Evolutionary conservation across 2,113 vertebrate genomes (phyloP).

Genomic region (Tenrec ecaudatus): DNA sequence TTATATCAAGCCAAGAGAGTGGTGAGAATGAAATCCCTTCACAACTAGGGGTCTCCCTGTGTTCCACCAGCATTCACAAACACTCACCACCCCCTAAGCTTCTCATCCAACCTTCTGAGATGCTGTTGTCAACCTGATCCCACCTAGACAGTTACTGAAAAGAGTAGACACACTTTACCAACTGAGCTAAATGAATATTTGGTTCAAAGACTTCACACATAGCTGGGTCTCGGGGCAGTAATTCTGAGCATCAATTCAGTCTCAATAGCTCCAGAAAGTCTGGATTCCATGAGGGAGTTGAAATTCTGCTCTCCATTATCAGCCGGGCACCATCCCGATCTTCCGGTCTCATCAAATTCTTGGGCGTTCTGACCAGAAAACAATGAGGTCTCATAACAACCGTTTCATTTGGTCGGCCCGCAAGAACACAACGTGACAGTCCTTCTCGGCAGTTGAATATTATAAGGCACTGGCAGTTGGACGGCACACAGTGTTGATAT

Average conservation of each 20-base stretch:
- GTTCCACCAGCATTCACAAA: neutral
- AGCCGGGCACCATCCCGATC: neutral
- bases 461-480: neutral
- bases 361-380: neutral
- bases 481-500: neutral
- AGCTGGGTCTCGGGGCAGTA: neutral
- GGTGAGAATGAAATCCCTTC: no score
- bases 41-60: neutral
- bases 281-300: neutral
- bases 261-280: neutral
- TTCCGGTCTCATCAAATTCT: neutral
- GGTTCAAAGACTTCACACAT: neutral
- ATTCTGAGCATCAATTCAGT: neutral
- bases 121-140: neutral
- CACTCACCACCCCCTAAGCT: no score
- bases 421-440: neutral
- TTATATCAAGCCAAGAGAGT: no score
- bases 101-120: neutral
- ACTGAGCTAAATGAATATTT: neutral
- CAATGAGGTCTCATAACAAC: neutral
- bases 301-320: neutral
- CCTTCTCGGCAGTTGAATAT: neutral
- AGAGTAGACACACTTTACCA: neutral
- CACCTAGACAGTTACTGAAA: neutral
- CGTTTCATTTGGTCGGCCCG: neutral